phyloP scores from a whole-genome alignment of 1,140 invertebrate species.

The Neodiprion lecontei region DNA sequence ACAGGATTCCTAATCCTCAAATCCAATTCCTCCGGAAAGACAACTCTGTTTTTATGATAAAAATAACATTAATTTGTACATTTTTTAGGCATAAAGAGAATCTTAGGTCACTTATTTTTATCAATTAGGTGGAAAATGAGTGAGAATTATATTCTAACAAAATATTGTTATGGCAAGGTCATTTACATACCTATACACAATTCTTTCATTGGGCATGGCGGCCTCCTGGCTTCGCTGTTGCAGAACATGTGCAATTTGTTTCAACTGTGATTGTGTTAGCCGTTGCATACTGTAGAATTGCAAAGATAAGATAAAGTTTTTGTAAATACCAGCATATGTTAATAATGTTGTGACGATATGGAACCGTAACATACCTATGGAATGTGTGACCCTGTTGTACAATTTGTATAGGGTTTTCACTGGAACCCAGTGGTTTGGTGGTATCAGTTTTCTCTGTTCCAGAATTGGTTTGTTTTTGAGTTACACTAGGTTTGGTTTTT shows the following conservation, averaged over 20 bases:
- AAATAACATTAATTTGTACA: conserved; percentile 21
- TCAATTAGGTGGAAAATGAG: conserved; percentile 15
- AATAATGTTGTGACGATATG: conserved; percentile 19
- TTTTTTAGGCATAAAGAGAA: not conserved
- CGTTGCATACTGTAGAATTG: conserved; percentile 68
- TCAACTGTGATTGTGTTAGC: conserved; percentile 65
- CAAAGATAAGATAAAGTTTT: conserved; percentile 37
- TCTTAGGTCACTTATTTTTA: not conserved
- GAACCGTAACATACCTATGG: conserved; percentile 46
- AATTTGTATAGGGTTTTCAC: conserved; percentile 71
- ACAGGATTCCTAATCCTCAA: conserved; percentile 37
- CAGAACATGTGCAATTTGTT: conserved; percentile 69
- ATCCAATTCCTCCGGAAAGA: conserved; percentile 59
- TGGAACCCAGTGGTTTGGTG: conserved; percentile 63
- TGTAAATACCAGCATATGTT: not conserved
- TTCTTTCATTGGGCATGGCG: conserved; percentile 60
- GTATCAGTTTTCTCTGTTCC: conserved; percentile 29
- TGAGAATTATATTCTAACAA: not conserved
- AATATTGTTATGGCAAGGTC: not conserved
- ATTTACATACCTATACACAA: conserved; percentile 64
- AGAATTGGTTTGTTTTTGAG: conserved; percentile 22
- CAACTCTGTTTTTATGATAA: conserved; percentile 46
- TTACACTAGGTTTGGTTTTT: conserved; percentile 25
- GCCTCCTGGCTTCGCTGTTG: conserved; percentile 61
- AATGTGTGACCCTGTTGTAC: conserved; percentile 67